Evolutionary conservation across 2,888 invertebrate genomes (phyloP), one percentile per base, ranked within the genome.

Genomic region (Neoaliturus tenellus): DNA sequence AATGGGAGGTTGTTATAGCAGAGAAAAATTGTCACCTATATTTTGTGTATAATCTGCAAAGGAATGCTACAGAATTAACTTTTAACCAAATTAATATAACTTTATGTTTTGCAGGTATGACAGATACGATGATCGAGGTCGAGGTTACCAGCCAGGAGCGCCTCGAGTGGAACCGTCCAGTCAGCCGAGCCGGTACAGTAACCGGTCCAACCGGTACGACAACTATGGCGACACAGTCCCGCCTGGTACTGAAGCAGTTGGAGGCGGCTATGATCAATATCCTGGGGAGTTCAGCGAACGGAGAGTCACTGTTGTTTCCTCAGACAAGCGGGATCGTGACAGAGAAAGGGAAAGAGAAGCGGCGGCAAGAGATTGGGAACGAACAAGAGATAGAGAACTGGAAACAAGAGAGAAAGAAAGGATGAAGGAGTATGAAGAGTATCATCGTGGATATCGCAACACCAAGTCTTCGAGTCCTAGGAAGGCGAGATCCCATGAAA

Each of bases 361-460:
- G 39, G 85, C 85, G 0, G 85, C 85, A 10, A 81, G 87, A 6
- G 87, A 88, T 62, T 87, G 87, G 87, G 87, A 87, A 69, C 85
- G 86, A 48, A 87, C 86, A 0, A 85, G 87, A n/a, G 87, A 88
- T 35, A 83, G 86, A 39, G 88, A 88, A 55, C 58, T 87, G 31
- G 85, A 87, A 71, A 86, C 86, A 20, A 83, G 88, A 31, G 89
- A 89, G 28, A 87, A 87, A 67, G 88, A 88, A 39, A 85, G 87
- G 44, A 85, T 88, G 39, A 82, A 84, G 17, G 86, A 86, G 55
- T 85, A 86, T 81, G 87, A 87, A 17, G 83, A 85, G 31, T 78
- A 78, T 33, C 78, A 78, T 23, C 84, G 84, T 10, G 51, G 78
- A 0, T 80, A 80, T 55, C 48, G 62, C 12, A 73, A 67, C 17